These are phyloP conservation scores for Halocynthia roretzi DNA, from an alignment of 23 tunicate genomes.

Conservation along the genomic window DNA sequence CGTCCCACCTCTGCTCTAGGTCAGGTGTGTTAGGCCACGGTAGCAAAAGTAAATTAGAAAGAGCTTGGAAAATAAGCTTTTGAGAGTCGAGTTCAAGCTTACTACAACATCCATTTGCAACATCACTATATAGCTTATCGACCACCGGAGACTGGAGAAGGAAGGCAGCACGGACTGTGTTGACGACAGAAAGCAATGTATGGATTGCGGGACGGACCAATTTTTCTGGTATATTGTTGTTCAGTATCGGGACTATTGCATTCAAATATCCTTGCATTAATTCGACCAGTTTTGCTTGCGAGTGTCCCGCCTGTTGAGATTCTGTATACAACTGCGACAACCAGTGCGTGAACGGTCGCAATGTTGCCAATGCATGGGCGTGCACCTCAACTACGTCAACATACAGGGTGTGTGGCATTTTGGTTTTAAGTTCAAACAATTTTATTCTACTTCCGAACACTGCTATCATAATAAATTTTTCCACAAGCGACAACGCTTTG, in stretches of 20 bases:
- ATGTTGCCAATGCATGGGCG: slow-evolving; percentile 68
- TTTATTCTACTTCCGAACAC: slow-evolving; percentile 26
- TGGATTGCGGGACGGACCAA: slow-evolving; percentile 61
- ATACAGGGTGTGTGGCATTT: slow-evolving; percentile 26
- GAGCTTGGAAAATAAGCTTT: slow-evolving; percentile 58
- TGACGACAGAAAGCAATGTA: slow-evolving; percentile 65
- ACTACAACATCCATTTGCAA: slow-evolving; percentile 77
- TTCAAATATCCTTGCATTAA: slow-evolving; percentile 49
- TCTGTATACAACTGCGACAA: slow-evolving; percentile 85
- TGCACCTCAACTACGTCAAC: slow-evolving; percentile 74
- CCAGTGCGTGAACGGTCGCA: slow-evolving; percentile 97
- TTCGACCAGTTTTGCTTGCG: slow-evolving; percentile 79
- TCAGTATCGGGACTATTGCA: slow-evolving; percentile 56
- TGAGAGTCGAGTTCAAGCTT: slow-evolving; percentile 61
- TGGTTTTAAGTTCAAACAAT: slow-evolving; percentile 26
- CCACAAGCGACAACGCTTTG: slow-evolving; percentile 34
- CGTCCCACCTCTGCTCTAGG: slow-evolving; percentile 78
- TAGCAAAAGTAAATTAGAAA: slow-evolving; percentile 66
- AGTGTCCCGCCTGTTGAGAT: slow-evolving; percentile 82
- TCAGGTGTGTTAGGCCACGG: slow-evolving; percentile 98
- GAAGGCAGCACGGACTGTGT: slow-evolving; percentile 78
- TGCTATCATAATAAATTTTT: slow-evolving; percentile 56
- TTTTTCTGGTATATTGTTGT: slow-evolving; percentile 72
- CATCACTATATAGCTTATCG: slow-evolving; percentile 54
- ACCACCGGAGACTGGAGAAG: slow-evolving; percentile 56